Base-by-base conservation (phyloP, 2,113 vertebrate genomes). In the Zosterops japonicus region DNA sequence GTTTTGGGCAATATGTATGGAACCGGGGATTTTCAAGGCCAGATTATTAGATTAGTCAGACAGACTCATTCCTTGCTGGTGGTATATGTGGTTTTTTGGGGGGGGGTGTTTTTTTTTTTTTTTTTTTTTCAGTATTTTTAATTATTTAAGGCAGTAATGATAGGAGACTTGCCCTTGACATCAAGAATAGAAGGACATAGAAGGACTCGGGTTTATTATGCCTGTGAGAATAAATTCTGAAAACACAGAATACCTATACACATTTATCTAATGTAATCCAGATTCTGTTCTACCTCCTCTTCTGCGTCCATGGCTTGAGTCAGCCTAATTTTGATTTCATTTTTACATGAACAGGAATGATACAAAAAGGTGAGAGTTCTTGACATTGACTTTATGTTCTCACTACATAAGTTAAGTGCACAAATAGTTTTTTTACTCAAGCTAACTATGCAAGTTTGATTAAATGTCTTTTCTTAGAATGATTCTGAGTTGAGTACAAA, bases 21-120 rank as follows among this genome's bases (percentile, higher is more conserved):
- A 87, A 6, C 14, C 25, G 35, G 3, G 7, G 0, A 35, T 87
- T 95, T 88, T 71, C 36, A 68, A 86, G 41, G n/a, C n/a, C 55
- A 61, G 12, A 49, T 41, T 50, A 18, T 14, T 49, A 33, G 2
- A 14, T 36, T 47, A 57, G 14, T 42, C 53, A 67, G 11, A 22
- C 28, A 64, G n/a, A 20, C 13, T 46, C 41, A 17, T 5, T 74
- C 28, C 14, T 57, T 76, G 8, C 8, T 83, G 24, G 24, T 41
- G 14, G 12, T 44, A 74, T 1, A 29, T 5, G 1, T n/a, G 11
- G 2, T n/a, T 5, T 46, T 46, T 46, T 46, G 5, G 44, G 44
- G 8, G 39, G 39, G 39, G 5, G n/a, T n/a, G n/a, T 39, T 39
- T 5, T 10, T 2, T 41, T 10, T 46, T 21, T 46, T 46, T 10